Conservation (phyloP, 2,797 vertebrate genomes). For the Chromobotia macracanthus region DNA sequence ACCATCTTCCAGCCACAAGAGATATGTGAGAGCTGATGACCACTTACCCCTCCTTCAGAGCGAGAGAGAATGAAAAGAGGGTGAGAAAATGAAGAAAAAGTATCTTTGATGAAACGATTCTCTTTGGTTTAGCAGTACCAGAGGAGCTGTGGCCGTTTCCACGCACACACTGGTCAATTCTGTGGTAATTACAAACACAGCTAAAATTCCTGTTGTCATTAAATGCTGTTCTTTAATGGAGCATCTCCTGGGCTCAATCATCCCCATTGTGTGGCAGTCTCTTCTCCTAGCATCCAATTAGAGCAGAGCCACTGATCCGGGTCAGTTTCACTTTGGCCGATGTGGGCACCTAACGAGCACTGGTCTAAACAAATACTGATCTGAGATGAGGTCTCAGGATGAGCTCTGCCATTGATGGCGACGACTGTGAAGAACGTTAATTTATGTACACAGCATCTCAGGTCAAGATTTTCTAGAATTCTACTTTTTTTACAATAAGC, state of each 20-base stretch:
- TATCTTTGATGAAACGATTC: no score
- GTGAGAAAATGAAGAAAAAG: no score
- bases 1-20: slow-evolving; percentile 59
- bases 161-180: no score
- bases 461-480: background rate
- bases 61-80: slow-evolving; percentile 48
- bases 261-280: slow-evolving; percentile 74
- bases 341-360: background rate
- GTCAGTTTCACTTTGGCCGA: slow-evolving; percentile 30
- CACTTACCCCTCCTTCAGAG: slow-evolving; percentile 79
- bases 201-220: slow-evolving; percentile 45
- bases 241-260: slow-evolving; percentile 73
- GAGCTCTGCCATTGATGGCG: background rate
- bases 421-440: slow-evolving; percentile 1
- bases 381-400: background rate
- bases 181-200: slow-evolving; percentile 49
- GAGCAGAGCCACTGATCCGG: background rate
- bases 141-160: no score
- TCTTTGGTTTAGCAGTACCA: slow-evolving; percentile 59
- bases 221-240: slow-evolving; percentile 39
- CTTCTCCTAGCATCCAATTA: background rate
- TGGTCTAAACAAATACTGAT: background rate
- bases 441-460: background rate
- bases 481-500: background rate
- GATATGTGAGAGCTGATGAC: slow-evolving; percentile 76